Evolutionary conservation across 2,113 vertebrate species (phyloP).

Genomic region (Phyllostomus hastatus): DNA sequence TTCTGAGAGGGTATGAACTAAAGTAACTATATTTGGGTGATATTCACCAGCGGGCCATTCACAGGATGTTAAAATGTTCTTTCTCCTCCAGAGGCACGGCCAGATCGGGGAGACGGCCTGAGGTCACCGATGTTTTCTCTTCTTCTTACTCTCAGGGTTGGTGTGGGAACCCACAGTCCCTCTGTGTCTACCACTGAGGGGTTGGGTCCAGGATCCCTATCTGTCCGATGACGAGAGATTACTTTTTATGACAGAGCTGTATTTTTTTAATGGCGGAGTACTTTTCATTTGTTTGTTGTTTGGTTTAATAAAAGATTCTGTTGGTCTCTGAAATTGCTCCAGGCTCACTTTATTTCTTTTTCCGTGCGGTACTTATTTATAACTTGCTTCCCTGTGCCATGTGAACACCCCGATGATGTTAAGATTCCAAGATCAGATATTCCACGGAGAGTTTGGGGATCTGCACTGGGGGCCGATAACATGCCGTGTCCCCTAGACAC

Average conservation of each 20-base stretch:
- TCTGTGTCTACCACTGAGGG: background rate
- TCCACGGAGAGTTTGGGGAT: background rate
- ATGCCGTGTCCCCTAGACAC: constrained; percentile 27
- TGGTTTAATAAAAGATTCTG: constrained; percentile 23
- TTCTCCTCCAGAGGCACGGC: background rate
- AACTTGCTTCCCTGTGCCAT: background rate
- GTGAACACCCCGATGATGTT: background rate
- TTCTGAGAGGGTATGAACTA: background rate
- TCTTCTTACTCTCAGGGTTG: background rate
- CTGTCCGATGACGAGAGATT: background rate
- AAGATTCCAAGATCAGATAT: constrained; percentile 56
- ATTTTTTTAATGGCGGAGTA: background rate
- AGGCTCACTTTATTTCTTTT: constrained; percentile 62
- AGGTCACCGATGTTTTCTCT: background rate
- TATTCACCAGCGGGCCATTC: background rate
- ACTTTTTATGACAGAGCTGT: constrained; percentile 15
- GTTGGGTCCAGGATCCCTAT: background rate
- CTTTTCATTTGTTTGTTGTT: constrained; percentile 54
- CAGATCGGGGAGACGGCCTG: rapidly evolving
- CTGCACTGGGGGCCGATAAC: constrained; percentile 54
- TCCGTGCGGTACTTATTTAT: constrained; percentile 29
- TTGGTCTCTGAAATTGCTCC: constrained; percentile 56
- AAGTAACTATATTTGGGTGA: too few species aligned
- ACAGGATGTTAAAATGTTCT: background rate
- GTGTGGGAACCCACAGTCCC: background rate